Evolutionary conservation across 1,140 invertebrate genomes (phyloP).

Genomic region (Nasonia vitripennis): DNA sequence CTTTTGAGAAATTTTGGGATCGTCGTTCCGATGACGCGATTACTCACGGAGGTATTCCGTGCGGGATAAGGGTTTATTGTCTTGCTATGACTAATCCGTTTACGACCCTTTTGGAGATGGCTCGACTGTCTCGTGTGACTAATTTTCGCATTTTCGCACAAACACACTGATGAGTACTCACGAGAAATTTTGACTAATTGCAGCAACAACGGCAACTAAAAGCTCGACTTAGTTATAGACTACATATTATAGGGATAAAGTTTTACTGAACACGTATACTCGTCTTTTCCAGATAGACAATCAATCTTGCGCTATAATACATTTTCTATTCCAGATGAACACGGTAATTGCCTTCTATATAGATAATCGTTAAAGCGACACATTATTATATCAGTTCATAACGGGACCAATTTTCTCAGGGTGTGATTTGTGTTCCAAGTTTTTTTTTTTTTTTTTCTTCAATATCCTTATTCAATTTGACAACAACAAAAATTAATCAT

Average conservation of each 20-base stretch:
- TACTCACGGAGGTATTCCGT: too few relatives aligned
- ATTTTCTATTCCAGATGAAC: constrained; percentile 49
- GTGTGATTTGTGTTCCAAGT: too few relatives aligned
- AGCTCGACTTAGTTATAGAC: background rate
- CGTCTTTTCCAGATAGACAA: constrained; percentile 41
- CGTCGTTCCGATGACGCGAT: too few relatives aligned
- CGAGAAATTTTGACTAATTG: background rate
- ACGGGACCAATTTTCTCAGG: too few relatives aligned
- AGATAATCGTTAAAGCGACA: too few relatives aligned
- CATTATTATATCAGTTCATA: background rate
- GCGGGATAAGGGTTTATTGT: too few relatives aligned
- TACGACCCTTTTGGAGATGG: too few relatives aligned
- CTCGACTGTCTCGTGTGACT: background rate
- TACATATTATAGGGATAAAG: background rate
- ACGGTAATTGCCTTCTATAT: constrained; percentile 50
- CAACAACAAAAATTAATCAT: too few relatives aligned
- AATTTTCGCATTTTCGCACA: background rate
- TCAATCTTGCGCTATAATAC: constrained; percentile 52
- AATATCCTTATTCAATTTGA: too few relatives aligned
- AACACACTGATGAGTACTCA: background rate
- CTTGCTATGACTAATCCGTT: too few relatives aligned
- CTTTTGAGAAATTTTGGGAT: background rate
- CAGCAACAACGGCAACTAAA: background rate
- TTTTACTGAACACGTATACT: background rate
- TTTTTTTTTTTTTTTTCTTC: too few relatives aligned